Evolutionary conservation across 2,113 vertebrate genomes (phyloP), one percentile per base, ranked within the genome.

Genomic region (Apteryx mantelli): DNA sequence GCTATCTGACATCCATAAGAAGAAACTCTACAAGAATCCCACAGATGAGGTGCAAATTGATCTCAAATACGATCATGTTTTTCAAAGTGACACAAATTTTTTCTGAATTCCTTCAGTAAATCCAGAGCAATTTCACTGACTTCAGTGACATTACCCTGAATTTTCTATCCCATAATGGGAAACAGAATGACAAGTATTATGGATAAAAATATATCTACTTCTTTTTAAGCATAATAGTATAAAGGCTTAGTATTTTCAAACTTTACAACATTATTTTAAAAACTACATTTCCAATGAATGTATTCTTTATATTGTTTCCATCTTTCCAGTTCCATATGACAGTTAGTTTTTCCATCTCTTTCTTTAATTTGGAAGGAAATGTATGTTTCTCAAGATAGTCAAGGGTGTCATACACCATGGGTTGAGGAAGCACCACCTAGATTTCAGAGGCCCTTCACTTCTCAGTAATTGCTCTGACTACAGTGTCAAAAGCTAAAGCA

Each of bases 331-430:
- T 90, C 61, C 4, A 50, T 48, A 21, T 30, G 17, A 11, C 42
- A 68, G 8, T 46, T 64, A 69, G 13, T 1, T 81, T 61, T 86
- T 42, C 13, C 69, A 6, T 74, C 65, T 32, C 14, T 81, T 40
- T 32, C 13, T 81, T 40, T 40, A 53, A 40, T 40, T 84, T 34
- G 56, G 60, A 74, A 81, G 20, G 8, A 30, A 78, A 60, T 6
- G 8, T 64, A 6, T 24, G 30, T 13, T 3, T 10, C 44, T 42
- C 13, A 91, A 28, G 8, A 24, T 50, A 85, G 22, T 13, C n/a
- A 87, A 68, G 82, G 11, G 4, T 74, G 16, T 24, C 0, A 0
- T 12, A 48, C 2, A 5, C 7, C 22, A 66, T 34, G 22, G 65
- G 8, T 1, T 64, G 40, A 71, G 36, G 58, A 88, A 68, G 16